These are phyloP conservation scores for Larimichthys polyactis DNA, from an alignment of 2,113 vertebrate species.

Conservation along the genomic window DNA sequence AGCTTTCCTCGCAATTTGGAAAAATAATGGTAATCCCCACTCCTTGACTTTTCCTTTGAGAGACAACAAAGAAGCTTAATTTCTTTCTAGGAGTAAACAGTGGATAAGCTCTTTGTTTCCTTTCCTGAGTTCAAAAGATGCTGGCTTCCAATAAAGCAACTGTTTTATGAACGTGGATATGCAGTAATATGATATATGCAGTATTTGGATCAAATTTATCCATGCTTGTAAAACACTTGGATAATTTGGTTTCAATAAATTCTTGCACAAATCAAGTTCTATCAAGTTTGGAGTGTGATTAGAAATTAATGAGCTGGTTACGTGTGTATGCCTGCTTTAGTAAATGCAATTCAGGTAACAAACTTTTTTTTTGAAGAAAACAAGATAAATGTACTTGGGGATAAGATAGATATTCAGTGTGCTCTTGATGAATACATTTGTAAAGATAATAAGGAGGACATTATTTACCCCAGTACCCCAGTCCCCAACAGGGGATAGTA, in stretches of 20 bases:
- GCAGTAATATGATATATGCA: neutral
- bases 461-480: constrained; percentile 35
- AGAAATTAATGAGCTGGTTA: neutral
- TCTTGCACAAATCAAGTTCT: neutral
- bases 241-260: constrained; percentile 12
- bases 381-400: neutral
- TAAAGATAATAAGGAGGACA: constrained; percentile 21
- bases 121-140: constrained; percentile 27
- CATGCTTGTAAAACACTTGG: neutral
- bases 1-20: constrained; percentile 30
- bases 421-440: neutral
- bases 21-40: constrained; percentile 41
- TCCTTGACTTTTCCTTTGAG: constrained; percentile 29
- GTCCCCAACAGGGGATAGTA: constrained; percentile 42
- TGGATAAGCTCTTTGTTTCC: constrained; percentile 47
- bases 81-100: constrained; percentile 22
- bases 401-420: neutral
- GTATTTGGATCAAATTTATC: constrained; percentile 14
- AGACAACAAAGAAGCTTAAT: constrained; percentile 48
- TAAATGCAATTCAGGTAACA: neutral
- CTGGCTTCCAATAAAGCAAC: constrained; percentile 5
- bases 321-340: too few relatives aligned
- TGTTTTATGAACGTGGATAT: constrained; percentile 27
- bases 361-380: neutral
- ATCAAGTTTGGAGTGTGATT: too few relatives aligned